These are phyloP conservation scores for Cinclus mexicanus DNA, from an alignment of 2,113 vertebrate species.

Conservation along the genomic window DNA sequence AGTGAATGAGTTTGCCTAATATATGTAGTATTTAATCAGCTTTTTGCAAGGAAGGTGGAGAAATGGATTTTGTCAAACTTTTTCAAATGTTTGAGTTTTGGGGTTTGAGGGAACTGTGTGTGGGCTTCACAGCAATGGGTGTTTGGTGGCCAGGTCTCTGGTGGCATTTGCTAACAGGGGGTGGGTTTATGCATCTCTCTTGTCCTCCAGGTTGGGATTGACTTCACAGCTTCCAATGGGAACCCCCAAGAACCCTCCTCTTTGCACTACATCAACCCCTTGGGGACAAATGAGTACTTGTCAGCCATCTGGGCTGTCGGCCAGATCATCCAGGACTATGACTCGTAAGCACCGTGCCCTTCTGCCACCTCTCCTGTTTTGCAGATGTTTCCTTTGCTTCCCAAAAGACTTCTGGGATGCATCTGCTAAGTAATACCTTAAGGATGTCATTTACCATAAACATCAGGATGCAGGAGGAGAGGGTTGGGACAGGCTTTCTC, in stretches of 20 bases:
- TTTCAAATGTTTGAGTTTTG: neutral
- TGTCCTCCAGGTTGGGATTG: constrained; percentile 88
- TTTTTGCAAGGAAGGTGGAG: neutral
- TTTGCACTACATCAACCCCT: constrained; percentile 94
- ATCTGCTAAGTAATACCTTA: neutral
- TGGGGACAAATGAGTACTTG: constrained; percentile 95
- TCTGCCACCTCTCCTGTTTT: neutral
- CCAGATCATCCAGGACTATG: constrained; percentile 99
- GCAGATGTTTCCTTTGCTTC: neutral
- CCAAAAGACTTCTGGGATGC: neutral
- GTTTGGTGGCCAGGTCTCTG: neutral
- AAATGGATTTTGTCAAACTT: neutral
- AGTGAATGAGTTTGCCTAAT: neutral
- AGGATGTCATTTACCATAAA: neutral
- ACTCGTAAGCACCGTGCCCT: constrained; percentile 80
- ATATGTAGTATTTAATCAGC: neutral
- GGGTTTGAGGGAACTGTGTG: neutral
- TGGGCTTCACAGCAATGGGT: neutral
- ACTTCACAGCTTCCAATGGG: constrained; percentile 98
- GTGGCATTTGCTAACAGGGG: neutral
- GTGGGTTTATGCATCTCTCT: neutral
- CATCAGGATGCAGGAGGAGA: neutral
- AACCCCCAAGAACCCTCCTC: constrained; percentile 93
- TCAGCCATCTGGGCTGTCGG: constrained; percentile 95
- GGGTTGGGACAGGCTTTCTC: neutral